phyloP scores from a whole-genome alignment of 2,888 invertebrate species.

The Gibbula magus region DNA sequence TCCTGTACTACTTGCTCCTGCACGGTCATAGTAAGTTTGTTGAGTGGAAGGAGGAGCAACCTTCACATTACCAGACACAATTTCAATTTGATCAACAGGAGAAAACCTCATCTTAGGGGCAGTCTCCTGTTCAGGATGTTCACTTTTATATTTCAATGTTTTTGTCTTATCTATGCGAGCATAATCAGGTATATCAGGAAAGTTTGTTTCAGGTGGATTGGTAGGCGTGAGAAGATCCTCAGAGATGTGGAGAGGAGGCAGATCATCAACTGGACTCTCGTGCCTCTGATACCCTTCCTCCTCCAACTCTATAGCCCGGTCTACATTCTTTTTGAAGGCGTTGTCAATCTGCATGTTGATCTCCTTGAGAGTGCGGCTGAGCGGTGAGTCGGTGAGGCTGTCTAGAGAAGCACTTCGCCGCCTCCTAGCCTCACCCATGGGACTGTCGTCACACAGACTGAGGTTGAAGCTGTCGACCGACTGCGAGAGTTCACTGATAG shows the following conservation, averaged over 20 bases:
- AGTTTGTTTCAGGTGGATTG: not conserved
- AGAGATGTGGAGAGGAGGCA: constrained; percentile 32
- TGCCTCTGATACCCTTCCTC: constrained; percentile 32
- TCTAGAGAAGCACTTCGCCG: constrained; percentile 64
- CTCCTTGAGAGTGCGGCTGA: constrained; percentile 61
- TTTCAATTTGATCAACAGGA: constrained; percentile 10
- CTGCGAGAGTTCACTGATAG: constrained; percentile 67
- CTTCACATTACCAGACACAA: constrained; percentile 19
- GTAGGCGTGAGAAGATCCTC: constrained; percentile 31
- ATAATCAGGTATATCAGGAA: constrained; percentile 21
- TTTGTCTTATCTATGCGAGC: constrained; percentile 24
- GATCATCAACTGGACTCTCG: constrained; percentile 14
- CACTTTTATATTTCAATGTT: not conserved
- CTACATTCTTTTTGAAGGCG: constrained; percentile 59
- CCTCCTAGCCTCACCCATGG: constrained; percentile 37
- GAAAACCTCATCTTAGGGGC: not conserved
- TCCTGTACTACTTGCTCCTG: not conserved
- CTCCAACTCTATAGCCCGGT: constrained; percentile 37
- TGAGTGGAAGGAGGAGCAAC: not conserved
- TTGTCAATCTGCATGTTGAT: constrained; percentile 68
- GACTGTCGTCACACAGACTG: constrained; percentile 27
- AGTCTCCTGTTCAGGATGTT: not conserved
- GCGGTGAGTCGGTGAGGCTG: constrained; percentile 57
- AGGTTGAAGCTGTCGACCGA: constrained; percentile 63
- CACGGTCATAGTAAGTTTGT: not conserved